A percentile compares a stretch with the other conserved stretches of the same genome.
Evolutionary conservation across 2,797 vertebrate genomes (phyloP).

Genomic region (Prunella strophiata): DNA sequence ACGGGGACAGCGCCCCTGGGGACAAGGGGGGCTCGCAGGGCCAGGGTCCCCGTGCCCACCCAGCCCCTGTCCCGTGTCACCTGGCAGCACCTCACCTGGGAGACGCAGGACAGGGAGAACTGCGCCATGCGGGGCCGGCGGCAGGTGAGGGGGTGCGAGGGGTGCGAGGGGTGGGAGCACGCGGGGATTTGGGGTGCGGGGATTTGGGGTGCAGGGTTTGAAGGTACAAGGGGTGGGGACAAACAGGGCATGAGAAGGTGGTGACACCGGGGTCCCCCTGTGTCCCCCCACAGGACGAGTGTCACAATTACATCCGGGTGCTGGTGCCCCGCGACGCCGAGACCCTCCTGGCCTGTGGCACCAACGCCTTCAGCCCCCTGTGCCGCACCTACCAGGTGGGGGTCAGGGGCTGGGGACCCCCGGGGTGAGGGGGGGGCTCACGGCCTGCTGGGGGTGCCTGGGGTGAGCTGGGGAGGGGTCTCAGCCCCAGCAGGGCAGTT

Average conservation of each 20-base stretch:
- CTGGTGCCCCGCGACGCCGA: constrained; percentile 87
- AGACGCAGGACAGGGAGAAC: constrained; percentile 72
- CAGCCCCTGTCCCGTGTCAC: background rate
- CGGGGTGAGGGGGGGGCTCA: background rate
- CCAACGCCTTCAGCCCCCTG: constrained; percentile 93
- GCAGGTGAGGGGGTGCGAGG: constrained; percentile 39
- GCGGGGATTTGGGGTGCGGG: too few relatives aligned
- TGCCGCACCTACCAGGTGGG: constrained; percentile 93
- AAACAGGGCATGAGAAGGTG: background rate
- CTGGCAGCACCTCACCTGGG: constrained; percentile 75
- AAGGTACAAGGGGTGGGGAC: background rate
- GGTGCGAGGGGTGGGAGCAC: too few relatives aligned
- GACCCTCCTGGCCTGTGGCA: constrained; percentile 91
- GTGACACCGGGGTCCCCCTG: background rate
- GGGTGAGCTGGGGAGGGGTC: background rate
- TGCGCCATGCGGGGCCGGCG: constrained; percentile 76
- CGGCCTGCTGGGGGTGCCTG: background rate
- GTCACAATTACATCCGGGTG: constrained; percentile 96
- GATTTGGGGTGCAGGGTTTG: background rate
- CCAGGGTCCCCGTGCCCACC: background rate
- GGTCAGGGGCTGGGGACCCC: background rate
- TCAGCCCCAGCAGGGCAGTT: background rate
- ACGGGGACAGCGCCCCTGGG: background rate
- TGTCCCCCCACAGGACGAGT: constrained; percentile 84
- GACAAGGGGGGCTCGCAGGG: fast-evolving